Base-by-base conservation (phyloP, 2,888 invertebrate genomes). In the Caenorhabditis panamensis region DNA sequence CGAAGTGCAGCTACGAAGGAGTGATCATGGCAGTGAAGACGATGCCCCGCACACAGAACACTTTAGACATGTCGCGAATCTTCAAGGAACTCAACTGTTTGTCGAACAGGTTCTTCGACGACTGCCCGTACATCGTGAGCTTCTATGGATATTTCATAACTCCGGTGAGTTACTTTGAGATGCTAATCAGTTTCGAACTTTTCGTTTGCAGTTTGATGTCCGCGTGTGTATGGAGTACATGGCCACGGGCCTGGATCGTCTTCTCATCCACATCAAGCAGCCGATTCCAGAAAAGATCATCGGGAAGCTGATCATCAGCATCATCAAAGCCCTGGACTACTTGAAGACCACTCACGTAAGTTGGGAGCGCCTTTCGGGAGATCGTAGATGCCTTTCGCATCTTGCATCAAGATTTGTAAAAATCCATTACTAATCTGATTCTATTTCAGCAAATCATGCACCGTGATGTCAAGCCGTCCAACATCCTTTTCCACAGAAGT, bases 191-290 rank as follows among this genome's bases (percentile, higher is more conserved):
- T 51, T 36, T 8, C 31, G 47, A 16, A 36, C 37, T 18, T 9
- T 22, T n/a, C 1, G 20, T 26, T 77, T 89, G 26, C 85, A 92
- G 92, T 89, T 88, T 0, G 97, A 98, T 92, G 97, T 99, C 0
- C 98, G 98, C 96, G 98, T 99, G 91, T 99, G 98, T 92, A 99
- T 99, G 99, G 99, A 99, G 92, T 93, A 98, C 86, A 99, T 99
- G 99, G 95, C 96, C 16, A 96, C 97, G 22, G 99, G 99, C 92
- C 95, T 99, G 91, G 99, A 99, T 92, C 98, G 98, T 93, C 93
- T 99, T 90, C 93, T 97, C 81, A 96, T 96, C 92, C 93, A 94
- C 87, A 86, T 75, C 20, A 53, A 82, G 47, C 94, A 94, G 86
- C 95, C 96, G n/a, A 95, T 99, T 90, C 98, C 98, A 3, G 98